These are phyloP conservation scores for Oreotrochilus melanogaster DNA, from an alignment of 2,113 vertebrate genomes.

Conservation along the genomic window DNA sequence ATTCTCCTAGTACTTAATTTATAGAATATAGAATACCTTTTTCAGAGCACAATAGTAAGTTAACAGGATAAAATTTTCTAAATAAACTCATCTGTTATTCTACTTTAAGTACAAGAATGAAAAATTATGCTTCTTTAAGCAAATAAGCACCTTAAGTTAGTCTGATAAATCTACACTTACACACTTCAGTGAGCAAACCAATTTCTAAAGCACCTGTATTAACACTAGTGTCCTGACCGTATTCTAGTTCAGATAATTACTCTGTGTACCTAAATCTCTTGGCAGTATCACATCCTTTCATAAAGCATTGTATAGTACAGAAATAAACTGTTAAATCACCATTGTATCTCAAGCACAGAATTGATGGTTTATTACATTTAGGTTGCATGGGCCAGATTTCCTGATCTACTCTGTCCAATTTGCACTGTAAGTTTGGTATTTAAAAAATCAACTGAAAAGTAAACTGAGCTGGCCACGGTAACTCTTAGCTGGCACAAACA, in stretches of 20 bases:
- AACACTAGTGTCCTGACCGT: slow-evolving; percentile 21
- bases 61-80: background rate
- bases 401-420: background rate
- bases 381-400: background rate
- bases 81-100: background rate
- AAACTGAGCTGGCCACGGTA: background rate
- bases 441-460: background rate
- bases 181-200: slow-evolving; percentile 33
- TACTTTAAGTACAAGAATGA: slow-evolving; percentile 16
- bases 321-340: background rate
- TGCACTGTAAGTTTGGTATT: background rate
- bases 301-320: background rate
- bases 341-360: background rate
- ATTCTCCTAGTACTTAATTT: background rate
- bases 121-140: slow-evolving; percentile 36
- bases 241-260: slow-evolving; percentile 42
- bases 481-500: background rate
- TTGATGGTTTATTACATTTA: background rate
- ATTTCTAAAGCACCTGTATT: slow-evolving; percentile 39
- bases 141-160: slow-evolving; percentile 41
- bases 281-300: background rate
- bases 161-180: slow-evolving; percentile 33
- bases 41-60: background rate
- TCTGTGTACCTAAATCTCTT: slow-evolving; percentile 9
- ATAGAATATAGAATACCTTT: background rate